Evolutionary conservation across 2,888 invertebrate genomes (phyloP).

Genomic region (Agrochola lota): DNA sequence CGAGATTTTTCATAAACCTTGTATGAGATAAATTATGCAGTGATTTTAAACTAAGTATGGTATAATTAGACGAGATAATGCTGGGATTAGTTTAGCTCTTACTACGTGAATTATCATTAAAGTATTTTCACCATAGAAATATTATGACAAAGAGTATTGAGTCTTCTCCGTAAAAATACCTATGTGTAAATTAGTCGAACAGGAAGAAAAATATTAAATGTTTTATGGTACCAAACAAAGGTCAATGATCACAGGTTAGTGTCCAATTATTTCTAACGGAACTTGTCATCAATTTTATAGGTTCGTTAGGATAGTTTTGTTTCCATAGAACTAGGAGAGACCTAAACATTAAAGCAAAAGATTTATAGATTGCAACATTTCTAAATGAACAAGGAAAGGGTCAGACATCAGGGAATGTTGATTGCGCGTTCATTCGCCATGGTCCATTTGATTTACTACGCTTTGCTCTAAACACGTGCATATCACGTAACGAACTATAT

Average conservation of each 20-base stretch:
- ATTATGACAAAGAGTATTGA: neutral
- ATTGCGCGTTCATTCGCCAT: slow-evolving; percentile 81
- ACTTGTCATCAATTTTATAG: slow-evolving; percentile 20
- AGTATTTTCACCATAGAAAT: neutral
- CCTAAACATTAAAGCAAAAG: slow-evolving; percentile 41
- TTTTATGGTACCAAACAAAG: neutral
- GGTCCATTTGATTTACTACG: slow-evolving; percentile 82
- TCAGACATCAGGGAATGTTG: slow-evolving; percentile 81
- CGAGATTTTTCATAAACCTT: slow-evolving; percentile 59
- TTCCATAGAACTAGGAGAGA: slow-evolving; percentile 8
- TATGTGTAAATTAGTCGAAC: neutral
- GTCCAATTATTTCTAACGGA: neutral
- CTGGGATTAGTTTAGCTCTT: slow-evolving; percentile 14
- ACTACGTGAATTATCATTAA: neutral
- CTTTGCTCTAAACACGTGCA: slow-evolving; percentile 76
- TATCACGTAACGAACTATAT: slow-evolving; percentile 65
- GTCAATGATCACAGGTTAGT: neutral
- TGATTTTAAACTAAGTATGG: slow-evolving; percentile 42
- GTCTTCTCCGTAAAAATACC: neutral
- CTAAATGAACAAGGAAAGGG: slow-evolving; percentile 74
- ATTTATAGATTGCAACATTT: slow-evolving; percentile 73
- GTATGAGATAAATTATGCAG: slow-evolving; percentile 30
- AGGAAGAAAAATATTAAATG: neutral
- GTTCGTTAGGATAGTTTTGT: slow-evolving; percentile 30
- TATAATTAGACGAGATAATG: slow-evolving; percentile 32